These are phyloP conservation scores for Drosophila elegans DNA, from an alignment of 1,140 invertebrate species.

Conservation along the genomic window DNA sequence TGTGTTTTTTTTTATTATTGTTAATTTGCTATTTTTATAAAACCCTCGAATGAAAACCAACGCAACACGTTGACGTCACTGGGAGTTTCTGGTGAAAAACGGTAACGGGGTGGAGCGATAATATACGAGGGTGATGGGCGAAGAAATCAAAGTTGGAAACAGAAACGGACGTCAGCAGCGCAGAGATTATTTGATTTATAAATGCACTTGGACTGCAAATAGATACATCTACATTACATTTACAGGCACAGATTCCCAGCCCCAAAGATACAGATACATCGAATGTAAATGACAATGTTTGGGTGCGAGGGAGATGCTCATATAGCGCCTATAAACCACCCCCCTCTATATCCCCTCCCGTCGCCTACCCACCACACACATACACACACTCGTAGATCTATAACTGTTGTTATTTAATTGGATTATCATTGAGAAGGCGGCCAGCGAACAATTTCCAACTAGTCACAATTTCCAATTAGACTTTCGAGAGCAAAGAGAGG, in stretches of 20 bases:
- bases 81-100: neutral
- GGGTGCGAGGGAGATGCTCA: slow-evolving; percentile 1
- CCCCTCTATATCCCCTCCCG: neutral
- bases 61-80: slow-evolving; percentile 28
- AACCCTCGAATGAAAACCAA: slow-evolving; percentile 23
- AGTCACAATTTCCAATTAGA: slow-evolving; percentile 36
- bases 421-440: slow-evolving; percentile 37
- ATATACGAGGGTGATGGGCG: neutral
- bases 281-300: neutral
- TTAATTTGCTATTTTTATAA: neutral
- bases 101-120: neutral
- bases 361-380: neutral
- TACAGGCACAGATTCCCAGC: slow-evolving; percentile 3
- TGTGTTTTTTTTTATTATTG: neutral
- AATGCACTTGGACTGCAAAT: slow-evolving; percentile 31
- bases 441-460: slow-evolving; percentile 20
- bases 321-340: neutral
- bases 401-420: slow-evolving; percentile 42
- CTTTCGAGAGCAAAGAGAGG: slow-evolving; percentile 5
- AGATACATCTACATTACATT: slow-evolving; percentile 14
- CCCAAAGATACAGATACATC: slow-evolving; percentile 1
- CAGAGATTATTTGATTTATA: slow-evolving; percentile 34
- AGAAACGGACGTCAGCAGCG: slow-evolving; percentile 31
- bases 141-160: slow-evolving; percentile 25
- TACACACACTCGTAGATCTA: slow-evolving; percentile 6